These are phyloP conservation scores for Emydura subglobosa DNA, from an alignment of 2,113 vertebrate species.

Conservation along the genomic window DNA sequence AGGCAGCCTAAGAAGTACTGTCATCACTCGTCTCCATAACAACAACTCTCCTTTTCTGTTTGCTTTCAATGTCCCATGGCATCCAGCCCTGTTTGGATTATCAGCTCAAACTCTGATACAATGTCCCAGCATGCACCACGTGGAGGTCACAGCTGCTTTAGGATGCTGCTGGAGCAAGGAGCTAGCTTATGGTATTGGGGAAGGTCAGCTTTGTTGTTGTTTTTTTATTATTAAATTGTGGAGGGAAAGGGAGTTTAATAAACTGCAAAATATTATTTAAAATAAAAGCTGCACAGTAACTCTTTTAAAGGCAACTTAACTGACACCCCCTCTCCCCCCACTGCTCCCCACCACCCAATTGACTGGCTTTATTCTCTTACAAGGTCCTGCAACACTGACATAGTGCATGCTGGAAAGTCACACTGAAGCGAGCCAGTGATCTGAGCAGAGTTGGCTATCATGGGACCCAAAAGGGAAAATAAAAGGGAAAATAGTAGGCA, in stretches of 20 bases:
- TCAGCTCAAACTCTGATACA: background rate
- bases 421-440: background rate
- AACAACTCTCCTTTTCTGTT: background rate
- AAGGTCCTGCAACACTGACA: background rate
- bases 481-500: background rate
- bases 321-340: background rate
- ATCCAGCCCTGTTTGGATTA: background rate
- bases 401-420: background rate
- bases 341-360: background rate
- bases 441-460: background rate
- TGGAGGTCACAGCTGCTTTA: background rate
- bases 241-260: background rate
- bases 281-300: background rate
- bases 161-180: background rate
- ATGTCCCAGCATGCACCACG: background rate
- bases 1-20: background rate
- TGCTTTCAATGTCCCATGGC: background rate
- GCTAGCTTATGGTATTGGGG: background rate
- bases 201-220: background rate
- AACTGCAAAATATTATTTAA: background rate
- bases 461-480: background rate
- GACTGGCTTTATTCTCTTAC: background rate
- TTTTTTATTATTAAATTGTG: background rate
- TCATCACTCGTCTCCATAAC: background rate
- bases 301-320: background rate